Percentiles rank a stretch among this genome's conserved stretches.
Conservation (phyloP, 1,140 invertebrate species). For the Tyrophagus putrescentiae region DNA sequence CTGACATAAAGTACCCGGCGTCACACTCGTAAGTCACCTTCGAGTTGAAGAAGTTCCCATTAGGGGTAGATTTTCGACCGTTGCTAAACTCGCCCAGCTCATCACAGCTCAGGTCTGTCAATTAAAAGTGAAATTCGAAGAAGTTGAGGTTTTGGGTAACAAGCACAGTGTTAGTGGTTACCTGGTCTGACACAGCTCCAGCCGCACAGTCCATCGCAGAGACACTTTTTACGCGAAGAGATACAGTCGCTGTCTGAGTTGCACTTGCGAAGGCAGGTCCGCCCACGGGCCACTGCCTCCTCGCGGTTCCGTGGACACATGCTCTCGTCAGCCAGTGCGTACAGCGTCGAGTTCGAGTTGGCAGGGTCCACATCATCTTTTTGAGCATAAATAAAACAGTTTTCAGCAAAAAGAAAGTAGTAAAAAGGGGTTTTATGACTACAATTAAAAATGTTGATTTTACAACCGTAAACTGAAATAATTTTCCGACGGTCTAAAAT, state of each 20-base stretch:
- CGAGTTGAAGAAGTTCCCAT: constrained; percentile 57
- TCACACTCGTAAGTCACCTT: constrained; percentile 69
- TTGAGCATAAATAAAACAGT: no score
- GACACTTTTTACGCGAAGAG: constrained; percentile 85
- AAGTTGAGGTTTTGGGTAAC: neutral
- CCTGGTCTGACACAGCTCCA: constrained; percentile 89
- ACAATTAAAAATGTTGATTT: no score
- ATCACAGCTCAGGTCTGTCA: constrained; percentile 62
- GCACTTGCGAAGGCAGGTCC: constrained; percentile 82
- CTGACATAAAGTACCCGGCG: constrained; percentile 68
- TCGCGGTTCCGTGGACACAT: constrained; percentile 29
- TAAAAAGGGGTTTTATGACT: no score
- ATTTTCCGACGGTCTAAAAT: no score
- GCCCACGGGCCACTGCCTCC: constrained; percentile 37
- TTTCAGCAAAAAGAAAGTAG: no score
- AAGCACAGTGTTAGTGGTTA: constrained; percentile 28
- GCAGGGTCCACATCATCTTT: no score
- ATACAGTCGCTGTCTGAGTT: constrained; percentile 87
- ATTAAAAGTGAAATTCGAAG: neutral
- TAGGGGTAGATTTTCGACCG: constrained; percentile 49
- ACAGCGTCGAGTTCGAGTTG: no score
- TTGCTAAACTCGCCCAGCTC: constrained; percentile 49
- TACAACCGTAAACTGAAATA: no score
- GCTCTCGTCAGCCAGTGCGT: constrained; percentile 12
- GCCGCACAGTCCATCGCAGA: constrained; percentile 89